These are phyloP conservation scores for Thyatira batis DNA, from an alignment of 2,888 invertebrate genomes.

Conservation along the genomic window DNA sequence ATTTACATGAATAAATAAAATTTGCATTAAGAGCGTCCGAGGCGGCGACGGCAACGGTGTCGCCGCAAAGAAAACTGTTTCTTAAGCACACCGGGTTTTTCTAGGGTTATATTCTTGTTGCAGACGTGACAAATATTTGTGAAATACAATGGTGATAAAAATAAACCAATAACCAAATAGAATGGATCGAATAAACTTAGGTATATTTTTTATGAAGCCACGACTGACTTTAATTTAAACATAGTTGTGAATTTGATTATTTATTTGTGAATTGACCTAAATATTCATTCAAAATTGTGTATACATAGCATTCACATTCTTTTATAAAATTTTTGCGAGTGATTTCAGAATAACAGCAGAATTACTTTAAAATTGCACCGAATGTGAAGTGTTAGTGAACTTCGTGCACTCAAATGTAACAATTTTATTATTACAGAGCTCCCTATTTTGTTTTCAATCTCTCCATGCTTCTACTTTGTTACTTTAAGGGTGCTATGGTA, in stretches of 20 bases:
- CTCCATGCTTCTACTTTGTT: not conserved
- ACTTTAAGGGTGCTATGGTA: not conserved
- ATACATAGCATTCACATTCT: no score
- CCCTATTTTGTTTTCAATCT: slow-evolving; percentile 7
- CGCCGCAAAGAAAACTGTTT: slow-evolving; percentile 59
- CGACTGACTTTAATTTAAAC: no score
- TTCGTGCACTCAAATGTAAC: slow-evolving; percentile 18
- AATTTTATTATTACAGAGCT: slow-evolving; percentile 22
- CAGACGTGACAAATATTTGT: no score
- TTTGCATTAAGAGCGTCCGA: slow-evolving; percentile 78
- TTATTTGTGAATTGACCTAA: no score
- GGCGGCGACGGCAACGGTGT: slow-evolving; percentile 37
- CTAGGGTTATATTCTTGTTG: slow-evolving; percentile 28
- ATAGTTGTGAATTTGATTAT: no score
- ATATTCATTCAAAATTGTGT: no score
- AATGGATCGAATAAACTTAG: no score
- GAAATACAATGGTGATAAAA: no score
- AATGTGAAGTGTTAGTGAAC: slow-evolving; percentile 11
- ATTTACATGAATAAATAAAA: slow-evolving; percentile 83
- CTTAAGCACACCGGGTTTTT: slow-evolving; percentile 46
- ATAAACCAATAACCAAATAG: no score
- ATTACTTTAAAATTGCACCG: slow-evolving; percentile 3
- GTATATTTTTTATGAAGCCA: no score
- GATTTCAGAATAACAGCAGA: not conserved
- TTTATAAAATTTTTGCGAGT: slow-evolving; percentile 7